Conservation (phyloP, 2,888 invertebrate genomes). For the Spisula subtruncata region DNA sequence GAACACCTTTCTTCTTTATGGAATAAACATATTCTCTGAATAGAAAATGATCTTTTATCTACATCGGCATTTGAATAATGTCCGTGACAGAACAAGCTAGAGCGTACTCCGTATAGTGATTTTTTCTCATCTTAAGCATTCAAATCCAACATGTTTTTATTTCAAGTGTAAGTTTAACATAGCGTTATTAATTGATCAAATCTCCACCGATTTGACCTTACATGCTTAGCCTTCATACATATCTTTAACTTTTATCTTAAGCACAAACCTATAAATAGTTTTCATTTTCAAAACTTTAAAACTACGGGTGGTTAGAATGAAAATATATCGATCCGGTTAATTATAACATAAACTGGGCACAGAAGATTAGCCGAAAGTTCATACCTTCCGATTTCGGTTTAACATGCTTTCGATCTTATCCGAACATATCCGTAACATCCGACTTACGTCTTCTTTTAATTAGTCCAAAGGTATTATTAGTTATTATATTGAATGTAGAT, state of each 20-base stretch:
- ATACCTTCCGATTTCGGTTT: background rate
- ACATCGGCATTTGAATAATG: background rate
- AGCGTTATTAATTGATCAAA: conserved; percentile 18
- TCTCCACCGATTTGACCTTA: background rate
- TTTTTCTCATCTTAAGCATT: background rate
- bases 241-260: conserved; percentile 41
- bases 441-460: background rate
- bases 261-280: conserved; percentile 30
- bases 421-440: background rate
- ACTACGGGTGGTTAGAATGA: conserved; percentile 1
- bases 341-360: background rate
- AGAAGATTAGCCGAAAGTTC: background rate
- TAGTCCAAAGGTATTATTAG: background rate
- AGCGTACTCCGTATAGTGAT: background rate
- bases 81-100: background rate
- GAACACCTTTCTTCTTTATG: background rate
- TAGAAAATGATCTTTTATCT: background rate
- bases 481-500: background rate
- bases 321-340: conserved; percentile 22
- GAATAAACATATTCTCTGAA: background rate
- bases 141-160: background rate
- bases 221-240: conserved; percentile 12
- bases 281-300: conserved; percentile 38
- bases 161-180: conserved; percentile 9
- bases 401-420: background rate